Evolutionary conservation across 2,797 vertebrate species (phyloP).

Genomic region (Acanthiza pusilla): DNA sequence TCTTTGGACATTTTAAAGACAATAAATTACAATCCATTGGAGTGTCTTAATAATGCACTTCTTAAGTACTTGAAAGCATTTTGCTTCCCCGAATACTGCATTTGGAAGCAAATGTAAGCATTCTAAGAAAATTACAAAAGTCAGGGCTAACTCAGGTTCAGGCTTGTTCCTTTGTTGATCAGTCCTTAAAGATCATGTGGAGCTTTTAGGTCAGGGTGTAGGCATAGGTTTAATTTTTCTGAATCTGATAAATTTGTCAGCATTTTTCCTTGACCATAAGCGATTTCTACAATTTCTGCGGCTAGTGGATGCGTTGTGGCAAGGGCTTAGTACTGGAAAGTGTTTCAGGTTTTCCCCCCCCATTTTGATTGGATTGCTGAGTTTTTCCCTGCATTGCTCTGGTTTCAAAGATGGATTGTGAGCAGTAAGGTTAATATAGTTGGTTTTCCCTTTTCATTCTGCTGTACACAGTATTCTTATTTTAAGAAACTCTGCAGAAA

Average conservation of each 20-base stretch:
- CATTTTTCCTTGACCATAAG: background rate
- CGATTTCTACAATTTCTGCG: background rate
- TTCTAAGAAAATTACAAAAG: background rate
- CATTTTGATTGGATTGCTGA: background rate
- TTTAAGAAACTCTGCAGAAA: background rate
- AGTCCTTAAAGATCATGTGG: background rate
- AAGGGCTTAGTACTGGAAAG: background rate
- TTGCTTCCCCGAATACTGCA: background rate
- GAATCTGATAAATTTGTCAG: background rate
- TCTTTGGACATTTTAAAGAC: background rate
- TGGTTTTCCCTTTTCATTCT: background rate
- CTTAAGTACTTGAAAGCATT: background rate
- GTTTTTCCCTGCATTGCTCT: background rate
- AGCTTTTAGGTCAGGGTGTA: background rate
- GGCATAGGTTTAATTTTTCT: background rate
- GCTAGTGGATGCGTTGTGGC: background rate
- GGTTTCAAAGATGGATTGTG: background rate
- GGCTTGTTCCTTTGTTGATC: background rate
- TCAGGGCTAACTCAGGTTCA: background rate
- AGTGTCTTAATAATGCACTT: background rate
- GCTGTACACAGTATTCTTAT: background rate
- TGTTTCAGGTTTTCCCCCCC: rapidly evolving
- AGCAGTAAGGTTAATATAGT: background rate
- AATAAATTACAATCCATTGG: background rate
- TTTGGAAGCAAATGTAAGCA: background rate